Base-by-base conservation (phyloP, 1,140 invertebrate genomes). In the Helicoverpa armigera region DNA sequence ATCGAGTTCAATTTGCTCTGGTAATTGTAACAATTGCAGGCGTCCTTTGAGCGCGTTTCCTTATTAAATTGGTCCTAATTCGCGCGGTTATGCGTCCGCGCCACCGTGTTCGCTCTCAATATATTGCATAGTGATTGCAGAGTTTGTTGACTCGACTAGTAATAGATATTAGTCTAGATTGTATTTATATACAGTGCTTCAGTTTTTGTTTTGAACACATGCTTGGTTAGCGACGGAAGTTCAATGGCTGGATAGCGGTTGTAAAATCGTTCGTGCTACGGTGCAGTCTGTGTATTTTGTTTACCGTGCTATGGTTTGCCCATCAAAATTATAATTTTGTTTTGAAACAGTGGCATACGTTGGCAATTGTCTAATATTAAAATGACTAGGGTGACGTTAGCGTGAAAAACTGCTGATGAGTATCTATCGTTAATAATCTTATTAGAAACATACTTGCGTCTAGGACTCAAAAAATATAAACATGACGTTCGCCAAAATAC, bases 11-110 rank as follows among this genome's bases (percentile, higher is more conserved):
- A 77, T 77, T 77, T 29, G 61, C 23, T 50, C 61, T 14, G 18
- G 75, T 73, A 79, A 82, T 77, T 77, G 75, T 67, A 53, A 86
- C 88, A 90, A 91, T 91, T 91, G 88, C 83, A 84, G 58, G 85
- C 86, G 88, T 91, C 88, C 89, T 88, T 86, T 86, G 84, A 82
- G 69, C 63, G 56, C 82, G 79, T 83, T 82, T 87, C 85, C 87
- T 86, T 83, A 84, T 88, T 85, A 87, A 84, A 86, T 81, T 83
- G 82, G 80, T 54, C 75, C 48, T 77, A 51, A 67, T 77, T 77
- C 35, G 75, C 75, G 14, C 50, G 14, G 74, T n/a, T 63, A 61
- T 75, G 60, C 73, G 31, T 29, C 51, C 54, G 58, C 70, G 70
- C 10, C 29, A 23, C 58, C 29, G 29, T 73, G 70, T 29, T 53